Base-by-base conservation (phyloP, 1,140 invertebrate genomes). In the Drosophila sp. region DNA sequence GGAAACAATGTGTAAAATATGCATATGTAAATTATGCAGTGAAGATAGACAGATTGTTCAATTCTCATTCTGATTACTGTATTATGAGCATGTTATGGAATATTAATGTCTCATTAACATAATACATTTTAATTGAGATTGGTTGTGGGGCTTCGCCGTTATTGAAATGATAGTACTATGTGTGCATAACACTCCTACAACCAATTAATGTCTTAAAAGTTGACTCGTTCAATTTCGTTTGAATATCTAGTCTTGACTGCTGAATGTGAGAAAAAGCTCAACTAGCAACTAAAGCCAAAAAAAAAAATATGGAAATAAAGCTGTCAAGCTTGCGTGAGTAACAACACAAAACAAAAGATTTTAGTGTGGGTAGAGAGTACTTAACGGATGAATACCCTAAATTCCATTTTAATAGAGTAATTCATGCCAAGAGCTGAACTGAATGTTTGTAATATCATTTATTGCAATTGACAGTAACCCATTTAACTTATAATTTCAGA, bases 191-290 rank as follows among this genome's bases (percentile, higher is more conserved):
- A 29, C 6, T 29, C 27, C 27, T 29, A 2, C 0, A 0, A 5
- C 27, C 27, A 29, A 29, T 29, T 29, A 6, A 29, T 29, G 21
- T 21, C 21, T 21, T 2, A 29, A 0, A 40, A 54, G 9, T 38
- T 38, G 1, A 13, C 56, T 59, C 65, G 41, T 36, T 64, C 43
- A 48, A 29, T 29, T 29, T 4, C 14, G 4, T 34, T 51, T 2
- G 13, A 32, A 4, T 34, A 29, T n/a, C 21, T 50, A 48, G 14
- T 53, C 18, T 45, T 2, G 14, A 38, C 48, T 70, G 13, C 8
- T 11, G 8, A 50, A 48, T 71, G 61, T 50, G 67, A 41, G 67
- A 65, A 65, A 64, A 71, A 64, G 67, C 67, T 71, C 32, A 8
- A 7, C 27, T 7, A 53, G n/a, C 34, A 18, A 14, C 9, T 9